Evolutionary conservation across 2,888 invertebrate genomes (phyloP), one percentile per base, ranked within the genome.

Genomic region (Pyrrhopygopsis socrates): DNA sequence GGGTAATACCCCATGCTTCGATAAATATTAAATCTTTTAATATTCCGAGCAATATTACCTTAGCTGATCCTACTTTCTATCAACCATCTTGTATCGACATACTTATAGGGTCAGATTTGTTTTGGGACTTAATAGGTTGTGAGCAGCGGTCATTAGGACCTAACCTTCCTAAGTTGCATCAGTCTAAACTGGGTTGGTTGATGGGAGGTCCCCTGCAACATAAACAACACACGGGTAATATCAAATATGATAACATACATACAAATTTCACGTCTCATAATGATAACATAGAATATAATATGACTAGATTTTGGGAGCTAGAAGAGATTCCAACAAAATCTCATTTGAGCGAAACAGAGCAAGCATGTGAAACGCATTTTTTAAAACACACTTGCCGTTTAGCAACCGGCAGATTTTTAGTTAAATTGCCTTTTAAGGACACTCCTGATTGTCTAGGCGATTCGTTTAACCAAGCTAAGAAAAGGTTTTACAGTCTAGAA

Each of bases 331-430:
- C 41, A 24, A 4, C n/a, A n/a, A 58, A 60, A 63, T 15, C 38
- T 1, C 60, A 34, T 45, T n/a, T 76, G 24, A 76, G 27, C 22
- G 67, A 71, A 30, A 50, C 50, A 30, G 83, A 83, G 73, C 50
- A 73, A 60, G 78, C 83, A 78, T 78, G 83, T 73, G 83, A 78
- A 78, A n/a, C n/a, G 5, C 83, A 83, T 41, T 83, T 78, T 77
- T 63, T 65, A 34, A 70, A 83, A 30, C 82, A 82, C 71, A 82
- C 76, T 27, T 63, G 34, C 34, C 81, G 92, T 8, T 6, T 74
- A 5, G 63, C 68, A 41, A 65, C 22, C 24, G 91, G 93, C 58
- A 86, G 91, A 38, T 93, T 91, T 83, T 86, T 70, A 54, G 91
- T 93, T 0, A 87, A 81, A 34, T 22, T 91, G 15, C 90, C 89